Evolutionary conservation across 1,140 invertebrate genomes (phyloP).

Genomic region (Physella acuta): DNA sequence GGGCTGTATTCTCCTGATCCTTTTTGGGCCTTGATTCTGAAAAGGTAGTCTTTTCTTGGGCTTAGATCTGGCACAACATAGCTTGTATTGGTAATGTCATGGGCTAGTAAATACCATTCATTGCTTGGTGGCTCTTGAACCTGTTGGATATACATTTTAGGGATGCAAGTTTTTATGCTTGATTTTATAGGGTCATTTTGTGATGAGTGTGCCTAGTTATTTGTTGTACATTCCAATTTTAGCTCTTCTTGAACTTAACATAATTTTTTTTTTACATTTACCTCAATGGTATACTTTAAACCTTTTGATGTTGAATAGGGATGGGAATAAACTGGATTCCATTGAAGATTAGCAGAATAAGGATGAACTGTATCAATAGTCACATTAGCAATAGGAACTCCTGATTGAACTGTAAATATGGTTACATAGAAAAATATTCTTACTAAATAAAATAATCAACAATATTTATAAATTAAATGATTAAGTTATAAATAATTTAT

Average conservation of each 20-base stretch:
- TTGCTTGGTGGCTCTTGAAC: conserved; percentile 44
- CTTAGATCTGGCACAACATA: conserved; percentile 43
- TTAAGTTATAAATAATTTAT: too few relatives aligned
- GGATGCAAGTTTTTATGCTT: not conserved
- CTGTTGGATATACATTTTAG: conserved; percentile 18
- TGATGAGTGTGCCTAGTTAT: not conserved
- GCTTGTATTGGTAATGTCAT: conserved; percentile 39
- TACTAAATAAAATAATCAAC: too few relatives aligned
- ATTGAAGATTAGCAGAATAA: conserved; percentile 41
- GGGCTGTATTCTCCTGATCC: conserved; percentile 64
- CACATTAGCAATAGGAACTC: conserved; percentile 44
- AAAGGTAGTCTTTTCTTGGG: conserved; percentile 48
- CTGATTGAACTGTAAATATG: conserved; percentile 38
- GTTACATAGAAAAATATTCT: too few relatives aligned
- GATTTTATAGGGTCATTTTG: not conserved
- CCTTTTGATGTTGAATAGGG: conserved; percentile 30
- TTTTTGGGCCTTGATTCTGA: conserved; percentile 76
- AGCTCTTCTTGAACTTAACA: too few relatives aligned
- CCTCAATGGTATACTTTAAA: conserved; percentile 31
- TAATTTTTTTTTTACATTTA: too few relatives aligned
- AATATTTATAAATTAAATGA: too few relatives aligned
- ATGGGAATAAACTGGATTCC: conserved; percentile 48
- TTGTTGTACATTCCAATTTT: too few relatives aligned
- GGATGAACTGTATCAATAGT: conserved; percentile 39
- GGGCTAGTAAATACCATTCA: conserved; percentile 48